These are phyloP conservation scores for Oreochromis mossambicus DNA, from an alignment of 2,797 vertebrate species.

Conservation along the genomic window DNA sequence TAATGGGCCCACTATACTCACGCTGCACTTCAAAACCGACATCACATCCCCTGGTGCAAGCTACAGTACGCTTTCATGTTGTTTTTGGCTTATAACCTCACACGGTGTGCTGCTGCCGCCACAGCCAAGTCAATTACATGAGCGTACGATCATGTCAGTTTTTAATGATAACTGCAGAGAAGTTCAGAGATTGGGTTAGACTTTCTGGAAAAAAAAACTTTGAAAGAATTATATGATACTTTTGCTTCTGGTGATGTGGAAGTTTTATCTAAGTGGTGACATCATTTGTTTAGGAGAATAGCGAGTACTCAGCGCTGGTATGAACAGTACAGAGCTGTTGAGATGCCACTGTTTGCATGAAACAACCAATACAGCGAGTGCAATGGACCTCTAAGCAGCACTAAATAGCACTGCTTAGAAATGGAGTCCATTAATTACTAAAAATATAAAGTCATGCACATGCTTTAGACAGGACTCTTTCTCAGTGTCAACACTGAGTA, in stretches of 20 bases:
- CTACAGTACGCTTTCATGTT: neutral
- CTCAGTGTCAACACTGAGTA: neutral
- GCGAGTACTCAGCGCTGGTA: neutral
- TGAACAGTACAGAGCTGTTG: neutral
- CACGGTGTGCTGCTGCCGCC: neutral
- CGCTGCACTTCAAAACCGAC: neutral
- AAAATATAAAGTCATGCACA: neutral
- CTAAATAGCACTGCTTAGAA: neutral
- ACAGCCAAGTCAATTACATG: neutral
- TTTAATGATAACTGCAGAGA: neutral
- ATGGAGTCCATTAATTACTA: neutral
- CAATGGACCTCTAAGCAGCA: neutral
- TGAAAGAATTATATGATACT: neutral
- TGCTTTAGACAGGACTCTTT: neutral
- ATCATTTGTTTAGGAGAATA: neutral
- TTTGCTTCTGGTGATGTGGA: neutral
- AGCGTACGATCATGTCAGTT: neutral
- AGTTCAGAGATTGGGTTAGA: neutral
- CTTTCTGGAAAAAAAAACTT: neutral
- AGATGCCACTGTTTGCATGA: neutral
- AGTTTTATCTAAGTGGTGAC: neutral
- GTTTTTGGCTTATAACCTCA: neutral
- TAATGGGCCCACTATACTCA: neutral
- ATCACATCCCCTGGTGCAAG: neutral
- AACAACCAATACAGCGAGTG: neutral